Evolutionary conservation across 2,797 vertebrate species (phyloP), one percentile per base, ranked within the genome.

Genomic region (Thunnus albacares): DNA sequence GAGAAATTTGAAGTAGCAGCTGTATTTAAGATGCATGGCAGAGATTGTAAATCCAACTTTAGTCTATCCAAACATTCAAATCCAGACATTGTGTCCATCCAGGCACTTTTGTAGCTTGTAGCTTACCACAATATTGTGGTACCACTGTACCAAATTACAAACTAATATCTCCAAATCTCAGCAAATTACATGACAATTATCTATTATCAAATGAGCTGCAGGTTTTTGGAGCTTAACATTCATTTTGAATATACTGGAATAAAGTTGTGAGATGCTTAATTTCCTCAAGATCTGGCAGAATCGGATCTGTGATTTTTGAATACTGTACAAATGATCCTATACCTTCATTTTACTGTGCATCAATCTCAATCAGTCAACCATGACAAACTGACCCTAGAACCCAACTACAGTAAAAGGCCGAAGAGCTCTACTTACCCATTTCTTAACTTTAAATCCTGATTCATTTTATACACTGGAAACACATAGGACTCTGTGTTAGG

Each of bases 261-360:
- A 8, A 72, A 58, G 67, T 53, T 45, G 35, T 68, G 26, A 28
- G 17, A 73, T 26, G 58, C 30, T 69, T 59, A 6, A 68, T 76
- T 63, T 71, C 66, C 10, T 28, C 12, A 26, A 13, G 18, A 49
- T 47, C 22, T 38, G 28, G 41, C 11, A 17, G 30, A 33, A 33
- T 33, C 30, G 7, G 30, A 33, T 33, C 30, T 33, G 30, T 33
- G 30, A 58, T 22, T 60, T 35, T 26, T 41, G 24, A 57, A 49
- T 33, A 15, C 26, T 76, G 22, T 20, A 22, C 0, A 3, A 59
- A 75, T 56, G 63, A 61, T 61, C 11, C 12, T 13, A 7, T 13
- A 43, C 10, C 13, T 53, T 72, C 20, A 71, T 58, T 17, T 49
- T 3, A 43, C 9, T 33, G 6, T 33, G 55, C 35, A 71, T 64